Conservation (phyloP, 35 echinoderm and acorn worm species). For the Acanthaster planci region DNA sequence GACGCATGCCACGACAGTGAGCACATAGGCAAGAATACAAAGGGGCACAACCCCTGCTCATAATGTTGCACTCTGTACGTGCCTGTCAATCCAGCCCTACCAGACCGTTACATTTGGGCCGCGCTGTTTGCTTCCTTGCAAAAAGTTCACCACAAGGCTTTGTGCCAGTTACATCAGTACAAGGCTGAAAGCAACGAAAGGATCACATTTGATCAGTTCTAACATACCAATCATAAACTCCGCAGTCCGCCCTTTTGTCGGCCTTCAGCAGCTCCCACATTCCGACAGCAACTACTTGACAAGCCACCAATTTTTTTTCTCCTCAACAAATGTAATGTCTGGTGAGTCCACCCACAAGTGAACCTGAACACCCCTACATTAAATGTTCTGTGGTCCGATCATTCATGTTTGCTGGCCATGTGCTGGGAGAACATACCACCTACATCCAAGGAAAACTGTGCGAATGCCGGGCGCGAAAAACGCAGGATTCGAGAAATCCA, state of each 20-base stretch:
- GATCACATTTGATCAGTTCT: background rate
- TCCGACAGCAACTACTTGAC: too few relatives aligned
- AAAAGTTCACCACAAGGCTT: background rate
- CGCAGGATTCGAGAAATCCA: background rate
- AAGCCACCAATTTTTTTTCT: too few relatives aligned
- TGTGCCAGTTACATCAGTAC: background rate
- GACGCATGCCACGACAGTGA: background rate
- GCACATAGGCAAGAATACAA: background rate
- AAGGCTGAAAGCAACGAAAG: background rate
- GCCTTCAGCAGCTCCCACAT: too few relatives aligned
- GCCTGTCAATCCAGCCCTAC: background rate
- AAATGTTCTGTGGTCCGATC: background rate
- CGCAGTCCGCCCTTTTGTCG: too few relatives aligned
- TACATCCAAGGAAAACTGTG: background rate
- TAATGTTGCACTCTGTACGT: background rate
- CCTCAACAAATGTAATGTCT: too few relatives aligned
- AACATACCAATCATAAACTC: too few relatives aligned
- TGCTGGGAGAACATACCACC: background rate
- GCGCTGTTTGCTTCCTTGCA: too few relatives aligned
- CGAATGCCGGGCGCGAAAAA: background rate
- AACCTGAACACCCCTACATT: background rate
- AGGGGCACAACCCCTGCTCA: slow-evolving; percentile 10
- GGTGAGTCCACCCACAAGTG: too few relatives aligned
- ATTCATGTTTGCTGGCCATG: slow-evolving; percentile 17
- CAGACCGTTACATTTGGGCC: too few relatives aligned